Evolutionary conservation across 2,113 vertebrate genomes (phyloP).

Genomic region (Rhinolophus ferrumequinum): DNA sequence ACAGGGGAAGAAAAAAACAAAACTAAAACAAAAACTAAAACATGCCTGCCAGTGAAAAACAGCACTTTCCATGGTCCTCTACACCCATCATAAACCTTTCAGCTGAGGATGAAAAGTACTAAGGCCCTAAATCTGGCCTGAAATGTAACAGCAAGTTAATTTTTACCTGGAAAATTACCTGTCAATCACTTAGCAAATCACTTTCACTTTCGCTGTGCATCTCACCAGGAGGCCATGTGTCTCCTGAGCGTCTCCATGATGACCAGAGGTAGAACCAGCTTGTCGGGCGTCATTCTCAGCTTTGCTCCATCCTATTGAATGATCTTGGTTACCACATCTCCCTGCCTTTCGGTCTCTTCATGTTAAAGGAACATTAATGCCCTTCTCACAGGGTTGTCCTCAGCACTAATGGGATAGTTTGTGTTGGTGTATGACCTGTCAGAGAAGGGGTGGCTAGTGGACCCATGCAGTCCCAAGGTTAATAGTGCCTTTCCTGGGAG

Average conservation of each 20-base stretch:
- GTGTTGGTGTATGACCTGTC: not conserved
- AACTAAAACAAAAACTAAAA: too few relatives aligned
- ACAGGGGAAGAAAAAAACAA: too few relatives aligned
- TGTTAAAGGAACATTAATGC: not conserved
- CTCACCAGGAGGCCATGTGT: not conserved
- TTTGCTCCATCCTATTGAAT: not conserved
- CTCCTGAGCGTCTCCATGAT: not conserved
- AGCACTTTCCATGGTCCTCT: not conserved
- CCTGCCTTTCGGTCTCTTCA: not conserved
- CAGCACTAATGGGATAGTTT: not conserved
- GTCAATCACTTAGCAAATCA: not conserved
- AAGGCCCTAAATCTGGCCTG: not conserved
- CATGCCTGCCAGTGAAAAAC: not conserved
- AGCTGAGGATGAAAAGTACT: not conserved
- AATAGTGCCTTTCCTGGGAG: too few relatives aligned
- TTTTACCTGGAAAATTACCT: not conserved
- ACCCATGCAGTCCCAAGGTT: accelerated
- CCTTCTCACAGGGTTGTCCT: not conserved
- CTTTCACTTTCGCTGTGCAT: not conserved
- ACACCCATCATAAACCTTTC: not conserved
- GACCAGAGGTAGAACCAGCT: not conserved
- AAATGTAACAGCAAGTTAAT: not conserved
- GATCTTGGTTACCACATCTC: not conserved
- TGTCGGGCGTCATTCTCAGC: not conserved
- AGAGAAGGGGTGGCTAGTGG: not conserved